A percentile compares a stretch with the other conserved stretches of the same genome.
phyloP scores from a whole-genome alignment of 2,888 invertebrate species.

The Polia nebulosa region DNA sequence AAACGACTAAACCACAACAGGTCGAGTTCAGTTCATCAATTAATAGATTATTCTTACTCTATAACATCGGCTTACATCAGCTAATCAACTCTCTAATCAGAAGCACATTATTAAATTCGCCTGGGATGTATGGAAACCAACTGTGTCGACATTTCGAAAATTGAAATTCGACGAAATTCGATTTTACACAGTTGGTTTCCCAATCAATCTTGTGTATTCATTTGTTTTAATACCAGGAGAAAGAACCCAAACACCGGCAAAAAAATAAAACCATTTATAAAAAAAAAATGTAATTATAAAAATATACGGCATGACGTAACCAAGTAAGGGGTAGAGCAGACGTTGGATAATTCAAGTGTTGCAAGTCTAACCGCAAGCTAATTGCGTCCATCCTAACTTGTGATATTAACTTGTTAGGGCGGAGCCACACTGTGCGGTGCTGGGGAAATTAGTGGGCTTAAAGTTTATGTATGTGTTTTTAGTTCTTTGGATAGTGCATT shows the following conservation, averaged over 20 bases:
- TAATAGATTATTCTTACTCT: too few relatives aligned
- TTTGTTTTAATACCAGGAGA: background rate
- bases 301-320: conserved; percentile 61
- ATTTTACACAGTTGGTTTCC: background rate
- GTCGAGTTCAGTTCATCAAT: too few relatives aligned
- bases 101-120: background rate
- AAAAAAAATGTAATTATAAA: conserved; percentile 47
- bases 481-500: too few relatives aligned
- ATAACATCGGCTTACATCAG: background rate
- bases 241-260: conserved; percentile 9
- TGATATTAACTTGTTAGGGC: conserved; percentile 77
- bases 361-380: conserved; percentile 85
- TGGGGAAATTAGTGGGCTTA: background rate
- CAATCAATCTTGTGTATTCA: background rate
- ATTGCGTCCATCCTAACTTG: conserved; percentile 88
- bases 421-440: conserved; percentile 51
- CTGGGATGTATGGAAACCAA: background rate
- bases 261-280: conserved; percentile 34
- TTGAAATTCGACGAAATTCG: too few relatives aligned
- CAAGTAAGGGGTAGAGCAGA: conserved; percentile 62
- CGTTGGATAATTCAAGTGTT: conserved; percentile 79
- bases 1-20: too few relatives aligned
- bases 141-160: too few relatives aligned
- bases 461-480: background rate
- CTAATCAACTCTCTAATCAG: background rate